Percentiles rank a stretch among this genome's conserved stretches.
Conservation (phyloP, 2,888 invertebrate genomes). For the Lasioglossum calceatum region DNA sequence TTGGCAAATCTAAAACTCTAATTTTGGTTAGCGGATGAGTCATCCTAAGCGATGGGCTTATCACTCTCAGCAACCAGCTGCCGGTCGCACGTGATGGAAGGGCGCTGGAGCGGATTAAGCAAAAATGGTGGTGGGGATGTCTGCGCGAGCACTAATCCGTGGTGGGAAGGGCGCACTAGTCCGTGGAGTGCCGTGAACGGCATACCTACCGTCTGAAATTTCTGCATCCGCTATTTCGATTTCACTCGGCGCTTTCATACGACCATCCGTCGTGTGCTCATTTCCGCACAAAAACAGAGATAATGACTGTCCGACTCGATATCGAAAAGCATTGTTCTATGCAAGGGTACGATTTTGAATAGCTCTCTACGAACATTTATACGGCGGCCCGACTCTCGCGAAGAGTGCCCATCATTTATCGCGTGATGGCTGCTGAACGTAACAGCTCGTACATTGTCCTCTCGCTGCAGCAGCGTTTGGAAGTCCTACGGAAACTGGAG, state of each 20-base stretch:
- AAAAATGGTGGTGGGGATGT: slow-evolving; percentile 17
- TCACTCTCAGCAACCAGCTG: slow-evolving; percentile 15
- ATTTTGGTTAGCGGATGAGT: slow-evolving; percentile 4
- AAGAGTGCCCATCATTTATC: slow-evolving; percentile 6
- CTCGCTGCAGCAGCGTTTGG: slow-evolving; percentile 15
- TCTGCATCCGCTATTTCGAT: slow-evolving; percentile 9
- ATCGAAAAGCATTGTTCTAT: not conserved
- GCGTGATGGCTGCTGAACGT: slow-evolving; percentile 9
- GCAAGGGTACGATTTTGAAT: not conserved
- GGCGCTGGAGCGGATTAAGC: slow-evolving; percentile 24
- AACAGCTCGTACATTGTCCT: slow-evolving; percentile 12
- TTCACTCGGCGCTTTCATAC: not conserved
- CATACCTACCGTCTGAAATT: slow-evolving; percentile 13
- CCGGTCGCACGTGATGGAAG: slow-evolving; percentile 17
- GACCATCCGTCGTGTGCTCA: slow-evolving; percentile 1
- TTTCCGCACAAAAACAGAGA: not conserved
- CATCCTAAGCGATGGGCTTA: slow-evolving; percentile 7
- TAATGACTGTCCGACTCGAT: not conserved
- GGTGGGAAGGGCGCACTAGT: slow-evolving; percentile 24
- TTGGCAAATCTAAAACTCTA: not conserved
- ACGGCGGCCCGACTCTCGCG: not conserved
- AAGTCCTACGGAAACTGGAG: slow-evolving; percentile 10
- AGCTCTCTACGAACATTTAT: not conserved
- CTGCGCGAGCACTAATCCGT: slow-evolving; percentile 24
- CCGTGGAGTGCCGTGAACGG: slow-evolving; percentile 17